Evolutionary conservation across 2,113 vertebrate species (phyloP), one percentile per base, ranked within the genome.

Genomic region (Gasterosteus aculeatus): DNA sequence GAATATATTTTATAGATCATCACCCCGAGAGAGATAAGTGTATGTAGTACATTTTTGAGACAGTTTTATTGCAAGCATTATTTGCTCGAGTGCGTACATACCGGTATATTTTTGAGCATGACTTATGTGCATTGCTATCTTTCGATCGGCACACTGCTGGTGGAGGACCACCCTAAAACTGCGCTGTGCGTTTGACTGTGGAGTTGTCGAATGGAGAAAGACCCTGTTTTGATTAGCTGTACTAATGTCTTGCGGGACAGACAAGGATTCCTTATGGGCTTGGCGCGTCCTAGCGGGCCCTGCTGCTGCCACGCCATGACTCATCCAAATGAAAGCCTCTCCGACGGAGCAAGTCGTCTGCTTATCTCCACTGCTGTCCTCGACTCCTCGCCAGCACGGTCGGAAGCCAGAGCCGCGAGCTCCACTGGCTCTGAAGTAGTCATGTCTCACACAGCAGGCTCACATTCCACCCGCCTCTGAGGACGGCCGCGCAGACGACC

Each of bases 401-500:
- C 84, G 56, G 78, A 82, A 88, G 71, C 85, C 81, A 60, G 33
- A 33, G 72, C 85, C 81, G 60, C 77, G 72, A 88, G 71, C 67
- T 78, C 73, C 71, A 67, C 64, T 47, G 63, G 73, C 74, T 81
- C 83, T 73, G 84, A 74, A 82, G 84, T 4, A 73, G 85, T 89
- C 79, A 85, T 44, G 89, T 88, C 91, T 94, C 86, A 88, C 92
- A 94, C 87, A 29, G 85, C 72, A 54, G 69, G 82, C 83, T 84
- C 62, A 93, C 89, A 93, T 94, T 94, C 93, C 94, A 86, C 88
- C 72, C 22, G 81, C 76, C 72, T 31, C 85, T 92, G 92, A 82
- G 78, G 92, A 93, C 26, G 72, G 81, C 86, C 39, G 71, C 26
- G 41, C 84, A 18, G 59, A 71, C 75, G 77, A 80, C 83, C 77